Percentiles rank a stretch among this genome's conserved stretches.
These are phyloP conservation scores for Callionymus lyra DNA, from an alignment of 2,113 vertebrate genomes.

Conservation along the genomic window DNA sequence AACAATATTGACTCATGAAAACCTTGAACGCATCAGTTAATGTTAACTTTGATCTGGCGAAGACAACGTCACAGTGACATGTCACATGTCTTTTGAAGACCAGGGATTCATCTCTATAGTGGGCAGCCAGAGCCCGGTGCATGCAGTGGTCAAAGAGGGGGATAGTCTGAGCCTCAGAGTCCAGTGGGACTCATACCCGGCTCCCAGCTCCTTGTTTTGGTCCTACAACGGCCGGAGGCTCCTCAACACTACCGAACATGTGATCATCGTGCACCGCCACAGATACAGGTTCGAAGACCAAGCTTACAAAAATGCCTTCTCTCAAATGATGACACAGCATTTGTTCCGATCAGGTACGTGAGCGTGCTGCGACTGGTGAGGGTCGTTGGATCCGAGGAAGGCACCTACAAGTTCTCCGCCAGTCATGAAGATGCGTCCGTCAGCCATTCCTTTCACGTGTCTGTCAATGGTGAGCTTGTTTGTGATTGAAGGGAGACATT, in stretches of 20 bases:
- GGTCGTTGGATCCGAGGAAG: slow-evolving; percentile 82
- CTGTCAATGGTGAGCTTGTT: slow-evolving; percentile 81
- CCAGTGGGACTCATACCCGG: slow-evolving; percentile 81
- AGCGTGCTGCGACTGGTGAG: slow-evolving; percentile 86
- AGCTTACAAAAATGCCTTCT: neutral
- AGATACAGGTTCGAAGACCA: slow-evolving; percentile 74
- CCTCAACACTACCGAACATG: slow-evolving; percentile 81
- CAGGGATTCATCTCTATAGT: slow-evolving; percentile 78
- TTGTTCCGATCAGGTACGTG: slow-evolving; percentile 65
- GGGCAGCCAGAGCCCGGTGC: slow-evolving; percentile 66
- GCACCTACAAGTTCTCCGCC: slow-evolving; percentile 82
- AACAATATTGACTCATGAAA: too few species aligned
- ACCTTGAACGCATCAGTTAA: too few species aligned
- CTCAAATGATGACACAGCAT: neutral
- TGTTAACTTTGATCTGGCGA: too few species aligned
- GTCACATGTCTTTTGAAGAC: slow-evolving; percentile 57
- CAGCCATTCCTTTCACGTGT: slow-evolving; percentile 77
- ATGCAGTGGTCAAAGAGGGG: slow-evolving; percentile 77
- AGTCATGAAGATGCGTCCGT: slow-evolving; percentile 75
- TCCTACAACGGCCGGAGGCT: slow-evolving; percentile 73
- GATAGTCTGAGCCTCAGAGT: slow-evolving; percentile 80
- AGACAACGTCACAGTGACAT: too few species aligned
- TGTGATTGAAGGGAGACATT: neutral
- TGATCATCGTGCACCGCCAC: slow-evolving; percentile 69
- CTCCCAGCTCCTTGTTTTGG: slow-evolving; percentile 72